Conservation (phyloP, 1,140 invertebrate genomes). For the Zaprionus tsacasi region DNA sequence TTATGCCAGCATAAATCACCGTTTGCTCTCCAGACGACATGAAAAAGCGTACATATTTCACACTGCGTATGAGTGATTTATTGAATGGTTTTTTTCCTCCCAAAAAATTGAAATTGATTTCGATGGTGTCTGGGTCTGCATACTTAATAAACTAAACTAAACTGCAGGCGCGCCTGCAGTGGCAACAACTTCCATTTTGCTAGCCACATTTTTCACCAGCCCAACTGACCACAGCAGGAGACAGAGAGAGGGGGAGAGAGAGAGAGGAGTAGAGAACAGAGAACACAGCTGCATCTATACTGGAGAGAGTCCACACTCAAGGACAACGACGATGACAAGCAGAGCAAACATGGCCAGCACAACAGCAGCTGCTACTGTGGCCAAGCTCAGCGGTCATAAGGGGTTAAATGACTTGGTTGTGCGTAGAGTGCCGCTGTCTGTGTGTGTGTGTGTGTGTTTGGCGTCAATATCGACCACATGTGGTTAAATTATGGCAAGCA, state of each 20-base stretch:
- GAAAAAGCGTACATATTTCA: constrained; percentile 35
- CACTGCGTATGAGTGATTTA: constrained; percentile 80
- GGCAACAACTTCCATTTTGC: constrained; percentile 44
- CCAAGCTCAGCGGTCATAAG: constrained; percentile 62
- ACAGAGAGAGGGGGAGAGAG: neutral
- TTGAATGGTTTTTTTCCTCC: constrained; percentile 48
- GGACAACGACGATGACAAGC: constrained; percentile 32
- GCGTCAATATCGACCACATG: constrained; percentile 78
- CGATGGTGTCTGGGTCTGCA: constrained; percentile 58
- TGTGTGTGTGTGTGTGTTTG: constrained; percentile 27
- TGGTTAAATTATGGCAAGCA: constrained; percentile 75
- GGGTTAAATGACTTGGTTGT: constrained; percentile 66
- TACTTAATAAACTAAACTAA: constrained; percentile 61
- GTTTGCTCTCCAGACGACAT: constrained; percentile 21
- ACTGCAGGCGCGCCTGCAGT: constrained; percentile 23
- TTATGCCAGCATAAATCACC: constrained; percentile 57
- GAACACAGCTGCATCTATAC: neutral
- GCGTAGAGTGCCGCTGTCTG: constrained; percentile 25
- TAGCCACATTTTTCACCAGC: constrained; percentile 56
- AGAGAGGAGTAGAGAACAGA: neutral
- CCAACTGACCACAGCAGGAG: constrained; percentile 38
- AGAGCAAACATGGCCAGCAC: constrained; percentile 25
- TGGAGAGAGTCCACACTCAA: constrained; percentile 32
- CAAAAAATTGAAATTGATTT: constrained; percentile 64
- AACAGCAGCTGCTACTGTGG: constrained; percentile 34